Conservation (phyloP, 2,797 vertebrate genomes). For the Buceros bicornis region DNA sequence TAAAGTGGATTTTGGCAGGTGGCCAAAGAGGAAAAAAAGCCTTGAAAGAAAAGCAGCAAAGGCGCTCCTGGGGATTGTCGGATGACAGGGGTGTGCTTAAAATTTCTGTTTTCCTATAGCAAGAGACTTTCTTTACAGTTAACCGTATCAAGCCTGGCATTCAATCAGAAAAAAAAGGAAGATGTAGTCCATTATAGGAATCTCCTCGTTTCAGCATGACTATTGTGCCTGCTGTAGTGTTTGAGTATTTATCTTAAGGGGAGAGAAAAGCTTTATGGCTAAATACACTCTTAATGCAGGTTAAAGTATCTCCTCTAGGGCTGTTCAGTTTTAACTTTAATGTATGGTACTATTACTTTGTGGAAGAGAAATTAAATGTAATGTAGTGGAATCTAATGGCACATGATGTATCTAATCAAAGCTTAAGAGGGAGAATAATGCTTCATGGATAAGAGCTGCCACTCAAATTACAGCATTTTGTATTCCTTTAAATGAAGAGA, state of each 20-base stretch:
- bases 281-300: constrained; percentile 37
- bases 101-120: constrained; percentile 17
- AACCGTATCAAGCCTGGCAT: not conserved
- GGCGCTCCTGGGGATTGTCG: not conserved
- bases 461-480: constrained; percentile 23
- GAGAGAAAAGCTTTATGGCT: constrained; percentile 54
- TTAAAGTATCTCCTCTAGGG: constrained; percentile 44
- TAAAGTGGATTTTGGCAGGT: constrained; percentile 41
- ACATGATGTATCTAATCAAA: constrained; percentile 46
- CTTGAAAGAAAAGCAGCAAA: not conserved
- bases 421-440: constrained; percentile 43
- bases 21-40: constrained; percentile 24
- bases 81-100: not conserved
- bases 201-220: constrained; percentile 41
- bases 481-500: constrained; percentile 57
- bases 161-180: not conserved
- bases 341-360: constrained; percentile 39
- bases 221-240: constrained; percentile 24
- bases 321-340: constrained; percentile 63
- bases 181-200: not conserved
- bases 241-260: constrained; percentile 52
- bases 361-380: constrained; percentile 53
- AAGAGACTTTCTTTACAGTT: constrained; percentile 4
- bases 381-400: constrained; percentile 25
- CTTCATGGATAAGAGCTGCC: constrained; percentile 38